Evolutionary conservation across 2,888 invertebrate genomes (phyloP).

Genomic region (Drosophila monieri): DNA sequence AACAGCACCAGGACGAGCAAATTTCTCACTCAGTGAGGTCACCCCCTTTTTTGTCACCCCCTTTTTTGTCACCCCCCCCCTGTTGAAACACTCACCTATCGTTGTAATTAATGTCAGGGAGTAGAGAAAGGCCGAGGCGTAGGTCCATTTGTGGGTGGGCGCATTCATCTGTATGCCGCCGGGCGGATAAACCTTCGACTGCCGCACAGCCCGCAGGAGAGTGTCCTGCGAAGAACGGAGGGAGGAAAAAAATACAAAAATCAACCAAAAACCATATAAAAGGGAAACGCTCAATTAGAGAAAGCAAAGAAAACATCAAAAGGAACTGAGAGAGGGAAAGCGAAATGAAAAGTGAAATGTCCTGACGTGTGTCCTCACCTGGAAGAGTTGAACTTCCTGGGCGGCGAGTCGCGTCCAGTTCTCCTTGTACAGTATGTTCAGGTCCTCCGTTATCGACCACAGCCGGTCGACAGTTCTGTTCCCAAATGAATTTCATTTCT

Average conservation of each 20-base stretch:
- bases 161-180: constrained; percentile 84
- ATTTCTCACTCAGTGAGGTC: constrained; percentile 1
- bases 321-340: no score
- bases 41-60: background rate
- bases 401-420: constrained; percentile 96
- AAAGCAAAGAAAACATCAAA: no score
- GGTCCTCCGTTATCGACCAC: constrained; percentile 93
- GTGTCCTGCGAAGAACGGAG: constrained; percentile 77
- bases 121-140: constrained; percentile 95
- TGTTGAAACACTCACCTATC: constrained; percentile 89
- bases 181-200: constrained; percentile 83
- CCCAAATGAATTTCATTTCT: background rate
- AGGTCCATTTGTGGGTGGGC: constrained; percentile 92
- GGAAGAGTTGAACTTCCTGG: constrained; percentile 93
- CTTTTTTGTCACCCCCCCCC: background rate
- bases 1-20: constrained; percentile 1
- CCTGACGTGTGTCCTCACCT: constrained; percentile 85
- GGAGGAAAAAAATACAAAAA: constrained; percentile 1
- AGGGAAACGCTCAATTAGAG: constrained; percentile 10
- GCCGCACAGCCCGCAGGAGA: constrained; percentile 83
- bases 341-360: background rate
- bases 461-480: constrained; percentile 89
- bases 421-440: constrained; percentile 94
- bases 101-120: constrained; percentile 97
- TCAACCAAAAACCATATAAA: background rate